phyloP scores from a whole-genome alignment of 2,888 invertebrate genomes.

The Agrenia bidenticulata region DNA sequence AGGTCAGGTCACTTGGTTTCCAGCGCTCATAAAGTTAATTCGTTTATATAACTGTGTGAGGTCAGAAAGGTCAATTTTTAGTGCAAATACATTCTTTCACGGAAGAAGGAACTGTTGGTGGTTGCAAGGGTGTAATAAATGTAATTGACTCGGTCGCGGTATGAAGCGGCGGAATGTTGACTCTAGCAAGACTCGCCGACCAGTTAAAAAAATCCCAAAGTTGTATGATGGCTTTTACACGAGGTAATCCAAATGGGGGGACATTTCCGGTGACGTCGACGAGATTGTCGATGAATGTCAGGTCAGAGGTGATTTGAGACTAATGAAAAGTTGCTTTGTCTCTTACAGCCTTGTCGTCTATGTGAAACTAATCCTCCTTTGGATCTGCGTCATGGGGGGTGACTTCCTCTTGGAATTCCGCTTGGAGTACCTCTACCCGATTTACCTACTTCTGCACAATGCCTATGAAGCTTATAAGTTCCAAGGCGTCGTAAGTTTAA shows the following conservation, averaged over 20 bases:
- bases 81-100: too few species aligned
- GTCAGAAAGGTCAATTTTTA: too few species aligned
- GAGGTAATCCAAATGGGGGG: too few species aligned
- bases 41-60: too few species aligned
- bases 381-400: slow-evolving; percentile 53
- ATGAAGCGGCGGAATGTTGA: slow-evolving; percentile 54
- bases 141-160: slow-evolving; percentile 27
- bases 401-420: slow-evolving; percentile 53
- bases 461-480: slow-evolving; percentile 53
- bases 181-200: slow-evolving; percentile 52
- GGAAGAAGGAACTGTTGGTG: not conserved
- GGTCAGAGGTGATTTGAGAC: too few species aligned
- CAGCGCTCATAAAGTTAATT: too few species aligned
- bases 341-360: slow-evolving; percentile 51
- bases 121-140: slow-evolving; percentile 9
- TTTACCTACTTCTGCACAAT: slow-evolving; percentile 53
- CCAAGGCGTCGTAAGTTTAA: slow-evolving; percentile 51
- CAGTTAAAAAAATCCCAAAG: slow-evolving; percentile 53
- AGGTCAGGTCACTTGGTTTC: too few species aligned
- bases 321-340: too few species aligned
- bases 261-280: too few species aligned
- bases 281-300: too few species aligned
- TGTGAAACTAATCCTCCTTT: slow-evolving; percentile 52
- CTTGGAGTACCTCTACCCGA: slow-evolving; percentile 53
- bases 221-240: slow-evolving; percentile 53